Evolutionary conservation across 2,888 invertebrate species (phyloP), one percentile per base, ranked within the genome.

Genomic region (Dynastes tityus): DNA sequence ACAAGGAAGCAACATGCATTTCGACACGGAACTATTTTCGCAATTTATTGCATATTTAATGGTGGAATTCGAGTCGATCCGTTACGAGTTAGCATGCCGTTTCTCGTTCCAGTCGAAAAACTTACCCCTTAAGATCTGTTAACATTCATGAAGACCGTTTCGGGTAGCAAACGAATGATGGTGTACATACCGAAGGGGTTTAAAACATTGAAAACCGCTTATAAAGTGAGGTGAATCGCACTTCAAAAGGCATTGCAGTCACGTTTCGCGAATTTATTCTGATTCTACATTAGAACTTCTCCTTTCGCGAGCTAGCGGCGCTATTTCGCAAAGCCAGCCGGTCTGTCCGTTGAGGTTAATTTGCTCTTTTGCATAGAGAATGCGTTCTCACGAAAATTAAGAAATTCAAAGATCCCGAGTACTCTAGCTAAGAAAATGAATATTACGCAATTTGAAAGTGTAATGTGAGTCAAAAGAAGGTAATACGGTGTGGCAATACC

Each of bases 151-250:
- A 61, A 63, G 51, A 49, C 71, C 40, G 55, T 37, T 37, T 40
- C 32, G n/a, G 71, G 29, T 40, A 4, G 27, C 27, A 40, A 49
- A n/a, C 37, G 71, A 13, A 61, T 49, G 61, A 22, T 61, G 29
- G 45, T 61, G 40, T 74, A 74, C 73, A 74, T 61, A 74, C 27
- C 27, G 73, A 61, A 55, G 61, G 45, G 73, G 45, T 45, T 61
- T 74, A 16, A 74, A 61, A 74, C 73, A 74, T 61, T 61, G 73
- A 74, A 74, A 74, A 74, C 61, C 73, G 73, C 61, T 74, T 74
- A 74, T 61, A 27, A 61, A 74, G 73, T 74, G 40, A 61, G 11
- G 16, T 37, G 53, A 58, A 16, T 45, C 11, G 22, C 29, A 32
- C 45, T 67, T n/a, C 58, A 40, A 51, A 70, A 58, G 40, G 73